Conservation (phyloP, 2,888 invertebrate species). For the Lumbricus terrestris region DNA sequence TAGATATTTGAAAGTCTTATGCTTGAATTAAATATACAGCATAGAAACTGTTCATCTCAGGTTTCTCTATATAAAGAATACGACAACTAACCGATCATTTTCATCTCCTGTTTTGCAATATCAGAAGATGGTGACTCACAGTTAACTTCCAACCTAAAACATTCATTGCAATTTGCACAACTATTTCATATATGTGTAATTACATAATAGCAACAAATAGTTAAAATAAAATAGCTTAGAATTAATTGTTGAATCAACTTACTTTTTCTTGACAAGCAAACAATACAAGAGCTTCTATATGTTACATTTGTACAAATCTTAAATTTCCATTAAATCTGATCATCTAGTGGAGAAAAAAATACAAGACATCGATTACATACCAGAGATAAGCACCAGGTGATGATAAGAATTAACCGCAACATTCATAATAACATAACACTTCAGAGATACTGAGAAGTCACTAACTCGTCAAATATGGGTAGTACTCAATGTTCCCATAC, state of each 20-base stretch:
- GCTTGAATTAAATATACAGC: not conserved
- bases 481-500: too few species aligned
- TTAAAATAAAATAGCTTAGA: not conserved
- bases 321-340: too few species aligned
- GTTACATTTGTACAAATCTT: not conserved
- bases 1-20: not conserved
- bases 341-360: too few species aligned
- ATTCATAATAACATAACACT: too few species aligned
- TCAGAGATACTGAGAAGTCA: too few species aligned
- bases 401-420: too few species aligned
- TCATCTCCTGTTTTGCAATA: constrained; percentile 3
- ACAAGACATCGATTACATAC: too few species aligned
- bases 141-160: not conserved
- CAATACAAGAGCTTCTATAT: not conserved
- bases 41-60: not conserved
- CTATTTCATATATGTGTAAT: not conserved
- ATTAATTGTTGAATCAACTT: not conserved
- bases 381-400: too few species aligned
- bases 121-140: not conserved
- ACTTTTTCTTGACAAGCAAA: not conserved
- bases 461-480: too few species aligned
- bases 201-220: not conserved
- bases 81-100: constrained; percentile 10
- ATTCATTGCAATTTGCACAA: not conserved
- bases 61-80: not conserved